phyloP scores from a whole-genome alignment of 2,888 invertebrate genomes.

The Zygothrica quintamaculata region DNA sequence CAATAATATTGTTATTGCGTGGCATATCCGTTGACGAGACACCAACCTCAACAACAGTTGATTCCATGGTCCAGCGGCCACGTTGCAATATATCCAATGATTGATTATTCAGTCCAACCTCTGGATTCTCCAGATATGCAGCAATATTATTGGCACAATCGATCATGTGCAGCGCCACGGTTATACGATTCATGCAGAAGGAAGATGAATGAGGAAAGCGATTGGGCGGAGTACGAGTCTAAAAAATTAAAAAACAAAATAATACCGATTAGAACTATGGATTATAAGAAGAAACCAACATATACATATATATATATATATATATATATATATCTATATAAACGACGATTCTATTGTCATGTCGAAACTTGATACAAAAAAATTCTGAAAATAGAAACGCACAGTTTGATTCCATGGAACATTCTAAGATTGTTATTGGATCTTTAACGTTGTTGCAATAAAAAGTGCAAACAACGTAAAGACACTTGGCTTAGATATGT shows the following conservation, averaged over 20 bases:
- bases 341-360: too few species aligned
- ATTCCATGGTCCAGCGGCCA: conserved; percentile 85
- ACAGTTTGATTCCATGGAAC: too few species aligned
- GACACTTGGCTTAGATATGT: too few species aligned
- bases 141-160: conserved; percentile 85
- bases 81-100: conserved; percentile 84
- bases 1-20: conserved; percentile 83
- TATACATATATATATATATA: too few species aligned
- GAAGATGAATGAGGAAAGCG: conserved; percentile 84
- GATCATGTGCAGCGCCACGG: conserved; percentile 84
- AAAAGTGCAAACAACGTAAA: too few species aligned
- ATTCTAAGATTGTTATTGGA: too few species aligned
- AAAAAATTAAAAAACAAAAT: not conserved
- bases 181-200: conserved; percentile 84
- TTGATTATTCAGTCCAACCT: conserved; percentile 84
- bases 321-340: too few species aligned
- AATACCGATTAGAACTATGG: too few species aligned
- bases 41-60: conserved; percentile 85
- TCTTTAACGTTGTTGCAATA: too few species aligned
- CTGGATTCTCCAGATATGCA: conserved; percentile 84
- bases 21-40: conserved; percentile 83
- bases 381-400: too few species aligned
- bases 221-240: conserved; percentile 75
- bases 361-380: too few species aligned
- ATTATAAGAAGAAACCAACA: too few species aligned